These are phyloP conservation scores for Pachydiplax longipennis DNA, from an alignment of 2,888 invertebrate species.

Conservation along the genomic window DNA sequence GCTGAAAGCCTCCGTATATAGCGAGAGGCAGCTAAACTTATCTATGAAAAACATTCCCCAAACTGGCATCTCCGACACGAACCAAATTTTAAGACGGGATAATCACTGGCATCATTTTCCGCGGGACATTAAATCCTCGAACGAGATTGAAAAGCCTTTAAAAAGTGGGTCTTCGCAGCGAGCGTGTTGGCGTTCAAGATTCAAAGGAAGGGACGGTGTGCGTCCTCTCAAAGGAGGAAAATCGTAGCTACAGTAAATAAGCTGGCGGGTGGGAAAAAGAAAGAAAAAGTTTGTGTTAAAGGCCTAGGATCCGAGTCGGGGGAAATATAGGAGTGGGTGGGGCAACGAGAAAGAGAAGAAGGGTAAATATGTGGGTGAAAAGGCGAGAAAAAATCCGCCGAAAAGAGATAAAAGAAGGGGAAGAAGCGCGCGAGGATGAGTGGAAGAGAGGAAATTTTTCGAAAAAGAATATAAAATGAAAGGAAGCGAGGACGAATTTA, in stretches of 20 bases:
- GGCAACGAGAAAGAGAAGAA: background rate
- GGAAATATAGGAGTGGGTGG: background rate
- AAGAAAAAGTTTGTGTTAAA: background rate
- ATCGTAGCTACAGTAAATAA: background rate
- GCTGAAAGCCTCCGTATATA: too few species aligned
- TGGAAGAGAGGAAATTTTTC: background rate
- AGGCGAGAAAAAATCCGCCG: background rate
- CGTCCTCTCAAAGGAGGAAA: slow-evolving; percentile 33
- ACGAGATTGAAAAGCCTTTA: background rate
- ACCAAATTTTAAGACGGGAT: background rate
- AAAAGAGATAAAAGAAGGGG: background rate
- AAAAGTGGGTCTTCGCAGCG: slow-evolving; percentile 12
- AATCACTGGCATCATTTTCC: background rate
- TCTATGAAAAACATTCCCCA: too few species aligned
- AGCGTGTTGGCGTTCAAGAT: slow-evolving; percentile 23
- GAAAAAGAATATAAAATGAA: slow-evolving; percentile 22
- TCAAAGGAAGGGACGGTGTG: slow-evolving; percentile 21
- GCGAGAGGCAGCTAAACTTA: too few species aligned
- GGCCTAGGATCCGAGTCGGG: background rate
- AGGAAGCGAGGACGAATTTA: background rate
- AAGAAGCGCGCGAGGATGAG: background rate
- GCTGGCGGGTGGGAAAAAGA: background rate
- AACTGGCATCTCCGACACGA: too few species aligned
- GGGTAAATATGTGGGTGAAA: slow-evolving; percentile 17
- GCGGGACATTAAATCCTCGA: background rate